Evolutionary conservation across 2,888 invertebrate species (phyloP), one percentile per base, ranked within the genome.

Genomic region (Lepetodrilus schrolli): DNA sequence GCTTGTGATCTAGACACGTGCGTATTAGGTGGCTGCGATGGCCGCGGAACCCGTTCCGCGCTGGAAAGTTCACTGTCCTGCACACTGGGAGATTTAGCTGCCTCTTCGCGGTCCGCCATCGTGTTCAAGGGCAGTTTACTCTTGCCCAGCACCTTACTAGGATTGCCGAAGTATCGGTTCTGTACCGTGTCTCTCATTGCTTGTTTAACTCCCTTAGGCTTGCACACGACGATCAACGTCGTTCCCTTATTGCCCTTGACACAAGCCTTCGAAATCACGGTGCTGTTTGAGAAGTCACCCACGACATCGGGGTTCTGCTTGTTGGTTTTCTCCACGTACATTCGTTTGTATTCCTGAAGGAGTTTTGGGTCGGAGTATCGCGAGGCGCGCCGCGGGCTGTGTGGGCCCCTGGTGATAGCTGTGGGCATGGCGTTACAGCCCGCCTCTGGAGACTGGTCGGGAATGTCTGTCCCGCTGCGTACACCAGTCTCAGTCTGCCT

Each of bases 151-250:
- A 66, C 72, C 48, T 72, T 71, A 43, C 75, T 76, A 20, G 74
- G 73, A 34, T 75, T 77, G 21, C 68, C 38, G 47, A 81, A 82
- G 71, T 83, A 82, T 74, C 84, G 83, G 49, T 82, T 74, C 51
- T 82, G 83, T 49, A 82, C 80, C 71, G 83, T 79, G 48, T 80
- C 78, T 68, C 81, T 82, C 10, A 80, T 66, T n/a, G 84, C 83
- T 1, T 77, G 76, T 30, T 80, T 80, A 23, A 79, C 81, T 37
- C 79, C 80, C 78, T 85, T 86, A 13, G 85, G 84, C 43, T 85
- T 85, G 70, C 86, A 86, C n/a, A 86, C 83, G 49, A 86, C 86
- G 51, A 86, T 85, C 20, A 86, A 74, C 23, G 85, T 86, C 38
- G 86, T 85, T 4, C 85, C 86, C 49, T 83, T 78, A 51, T 83